These are phyloP conservation scores for Gryon sp. DNA, from an alignment of 1,140 invertebrate genomes.

Conservation along the genomic window DNA sequence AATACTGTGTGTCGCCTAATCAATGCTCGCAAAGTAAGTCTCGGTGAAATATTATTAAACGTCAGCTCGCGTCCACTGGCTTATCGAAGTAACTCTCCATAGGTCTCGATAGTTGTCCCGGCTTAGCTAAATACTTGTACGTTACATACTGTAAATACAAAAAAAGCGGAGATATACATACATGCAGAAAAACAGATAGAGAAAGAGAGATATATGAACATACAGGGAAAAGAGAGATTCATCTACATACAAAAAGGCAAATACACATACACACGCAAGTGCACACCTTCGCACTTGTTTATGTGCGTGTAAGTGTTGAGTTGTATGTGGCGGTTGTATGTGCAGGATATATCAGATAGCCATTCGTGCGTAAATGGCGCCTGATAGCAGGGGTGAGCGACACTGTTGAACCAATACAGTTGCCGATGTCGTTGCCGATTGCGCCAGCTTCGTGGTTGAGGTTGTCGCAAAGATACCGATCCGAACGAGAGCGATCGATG, in stretches of 20 bases:
- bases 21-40: constrained; percentile 39
- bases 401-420: constrained; percentile 55
- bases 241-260: too few relatives aligned
- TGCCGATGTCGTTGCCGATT: constrained; percentile 57
- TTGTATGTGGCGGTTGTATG: too few relatives aligned
- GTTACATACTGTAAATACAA: too few relatives aligned
- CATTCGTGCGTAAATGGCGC: constrained; percentile 61
- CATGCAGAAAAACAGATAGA: too few relatives aligned
- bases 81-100: constrained; percentile 56
- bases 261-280: constrained; percentile 48
- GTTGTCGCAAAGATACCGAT: constrained; percentile 32
- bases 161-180: too few relatives aligned
- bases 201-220: too few relatives aligned
- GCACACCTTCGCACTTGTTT: constrained; percentile 18
- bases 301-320: constrained; percentile 28
- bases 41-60: constrained; percentile 51
- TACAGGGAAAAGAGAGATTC: too few relatives aligned
- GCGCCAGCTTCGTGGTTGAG: constrained; percentile 20
- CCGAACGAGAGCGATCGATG: constrained; percentile 29
- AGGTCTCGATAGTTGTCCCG: constrained; percentile 30
- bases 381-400: constrained; percentile 63
- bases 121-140: constrained; percentile 48
- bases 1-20: constrained; percentile 31
- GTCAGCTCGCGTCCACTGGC: constrained; percentile 21
- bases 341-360: constrained; percentile 55